Percentiles rank a stretch among this genome's conserved stretches.
Evolutionary conservation across 2,888 invertebrate genomes (phyloP).

Genomic region (Aricia artaxerxes): DNA sequence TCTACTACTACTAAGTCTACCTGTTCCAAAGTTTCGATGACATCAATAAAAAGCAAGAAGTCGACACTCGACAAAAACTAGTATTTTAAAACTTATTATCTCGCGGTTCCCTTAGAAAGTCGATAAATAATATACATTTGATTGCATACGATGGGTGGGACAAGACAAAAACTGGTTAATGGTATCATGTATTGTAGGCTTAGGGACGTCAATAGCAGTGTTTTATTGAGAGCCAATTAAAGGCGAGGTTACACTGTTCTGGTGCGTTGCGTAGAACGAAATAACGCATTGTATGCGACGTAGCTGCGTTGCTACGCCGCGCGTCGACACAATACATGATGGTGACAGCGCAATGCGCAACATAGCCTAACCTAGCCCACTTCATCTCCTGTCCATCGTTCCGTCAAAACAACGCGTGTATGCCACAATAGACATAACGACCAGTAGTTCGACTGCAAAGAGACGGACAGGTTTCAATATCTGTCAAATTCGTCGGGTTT

Average conservation of each 20-base stretch:
- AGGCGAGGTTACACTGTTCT: background rate
- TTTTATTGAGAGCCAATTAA: background rate
- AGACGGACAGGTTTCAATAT: too few species aligned
- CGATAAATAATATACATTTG: constrained; percentile 17
- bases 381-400: too few species aligned
- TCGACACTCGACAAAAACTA: background rate
- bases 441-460: too few species aligned
- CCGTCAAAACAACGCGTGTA: too few species aligned
- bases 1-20: background rate
- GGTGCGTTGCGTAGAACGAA: too few species aligned
- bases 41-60: background rate
- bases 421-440: too few species aligned
- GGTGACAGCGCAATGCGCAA: too few species aligned
- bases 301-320: too few species aligned
- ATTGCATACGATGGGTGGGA: constrained; percentile 13
- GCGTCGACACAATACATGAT: too few species aligned
- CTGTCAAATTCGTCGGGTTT: too few species aligned
- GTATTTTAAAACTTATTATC: background rate
- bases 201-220: background rate
- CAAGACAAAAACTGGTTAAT: background rate
- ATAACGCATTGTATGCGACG: too few species aligned
- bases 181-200: background rate
- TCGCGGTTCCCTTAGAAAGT: constrained; percentile 20
- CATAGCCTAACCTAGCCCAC: too few species aligned
- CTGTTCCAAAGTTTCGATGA: background rate